Evolutionary conservation across 2,888 invertebrate genomes (phyloP).

Genomic region (Acanthosepion lycidas): DNA sequence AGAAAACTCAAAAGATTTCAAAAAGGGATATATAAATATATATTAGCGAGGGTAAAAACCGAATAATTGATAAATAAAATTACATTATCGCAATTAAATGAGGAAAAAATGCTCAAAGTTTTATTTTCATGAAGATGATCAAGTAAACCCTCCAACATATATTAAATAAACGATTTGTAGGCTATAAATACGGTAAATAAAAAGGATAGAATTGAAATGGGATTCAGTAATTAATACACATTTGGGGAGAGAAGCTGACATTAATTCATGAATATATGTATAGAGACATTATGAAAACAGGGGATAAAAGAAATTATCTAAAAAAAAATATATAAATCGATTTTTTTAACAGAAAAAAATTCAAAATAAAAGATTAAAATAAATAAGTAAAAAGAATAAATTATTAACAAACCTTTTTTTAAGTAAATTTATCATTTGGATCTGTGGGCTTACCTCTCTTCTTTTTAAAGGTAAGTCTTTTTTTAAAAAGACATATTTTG

Average conservation of each 20-base stretch:
- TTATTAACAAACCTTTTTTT: background rate
- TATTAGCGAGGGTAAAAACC: background rate
- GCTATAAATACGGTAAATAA: background rate
- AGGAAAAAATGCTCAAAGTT: too few species aligned
- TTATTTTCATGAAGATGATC: too few species aligned
- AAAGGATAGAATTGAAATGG: background rate
- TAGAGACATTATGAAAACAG: too few species aligned
- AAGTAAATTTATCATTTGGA: background rate
- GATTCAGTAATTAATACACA: background rate
- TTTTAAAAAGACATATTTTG: background rate
- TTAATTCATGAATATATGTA: conserved; percentile 1
- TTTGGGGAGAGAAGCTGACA: background rate
- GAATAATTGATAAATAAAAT: background rate
- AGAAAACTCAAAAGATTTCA: background rate
- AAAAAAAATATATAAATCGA: background rate
- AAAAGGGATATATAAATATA: background rate
- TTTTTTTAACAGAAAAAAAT: background rate
- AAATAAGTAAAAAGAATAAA: background rate
- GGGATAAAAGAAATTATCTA: too few species aligned
- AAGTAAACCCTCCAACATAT: too few species aligned
- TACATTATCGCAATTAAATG: too few species aligned
- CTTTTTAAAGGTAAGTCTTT: background rate
- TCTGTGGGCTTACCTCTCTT: background rate
- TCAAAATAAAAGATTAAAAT: background rate
- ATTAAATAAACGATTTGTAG: too few species aligned